Evolutionary conservation across 2,888 invertebrate species (phyloP), one percentile per base, ranked within the genome.

Genomic region (Prosapia bicincta): DNA sequence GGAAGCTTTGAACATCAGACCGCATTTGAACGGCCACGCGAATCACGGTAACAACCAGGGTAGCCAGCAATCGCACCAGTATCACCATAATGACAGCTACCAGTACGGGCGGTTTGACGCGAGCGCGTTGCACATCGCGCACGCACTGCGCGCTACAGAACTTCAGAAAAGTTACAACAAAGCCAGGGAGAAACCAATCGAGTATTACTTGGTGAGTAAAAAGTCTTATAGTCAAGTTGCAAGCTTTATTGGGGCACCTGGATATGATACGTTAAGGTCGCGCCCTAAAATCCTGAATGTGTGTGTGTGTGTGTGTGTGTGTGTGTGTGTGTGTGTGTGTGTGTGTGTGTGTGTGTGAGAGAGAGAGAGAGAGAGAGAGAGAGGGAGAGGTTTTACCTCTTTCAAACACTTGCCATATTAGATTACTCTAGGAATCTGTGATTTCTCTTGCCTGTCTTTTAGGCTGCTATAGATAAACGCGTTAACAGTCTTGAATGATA

Each of bases 51-150:
- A 78, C 26, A 77, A 78, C 43, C 80, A 72, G 78, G 83, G 83
- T 78, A 82, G 80, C 76, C 82, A 82, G 74, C 80, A 72, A 78
- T 83, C 83, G 78, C 82, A 80, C 76, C 81, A 81, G 73, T 75
- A 69, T 69, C 72, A 77, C 66, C 74, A 76, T 66, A 70, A 73
- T 32, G 83, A 83, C 75, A 85, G 87, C 81, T 93, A 93, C 86
- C 92, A 93, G 82, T 95, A 94, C 83, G 92, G 97, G 75, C 87
- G 97, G 80, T 95, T 96, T 86, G 97, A 97, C 87, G 94, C 96
- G 28, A 93, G 94, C 84, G 97, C 98, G 5, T 87, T 98, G 72
- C 96, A 97, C 86, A 96, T 96, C 83, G 95, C 96, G 38, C 96
- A 96, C 84, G 96, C 96, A 65, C 91, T 96, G 81, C 93, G 95